Conservation (phyloP, 2,797 vertebrate species). For the Aplochiton taeniatus region DNA sequence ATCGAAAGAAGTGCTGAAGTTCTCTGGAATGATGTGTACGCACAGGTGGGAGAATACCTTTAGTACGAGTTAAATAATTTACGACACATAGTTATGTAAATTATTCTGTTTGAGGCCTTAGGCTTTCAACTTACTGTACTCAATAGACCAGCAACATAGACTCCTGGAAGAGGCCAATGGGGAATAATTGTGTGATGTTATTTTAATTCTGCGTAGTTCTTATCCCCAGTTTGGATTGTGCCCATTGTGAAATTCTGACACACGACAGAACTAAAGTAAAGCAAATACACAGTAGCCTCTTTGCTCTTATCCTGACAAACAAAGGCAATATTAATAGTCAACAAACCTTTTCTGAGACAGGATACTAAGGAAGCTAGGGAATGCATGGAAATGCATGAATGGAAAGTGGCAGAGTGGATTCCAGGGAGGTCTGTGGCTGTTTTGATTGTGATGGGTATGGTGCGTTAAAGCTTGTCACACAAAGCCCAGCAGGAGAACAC, state of each 20-base stretch:
- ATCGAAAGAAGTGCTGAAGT: conserved; percentile 7
- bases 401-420: conserved; percentile 79
- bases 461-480: conserved; percentile 84
- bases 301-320: conserved; percentile 61
- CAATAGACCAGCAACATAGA: too few species aligned
- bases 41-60: background rate
- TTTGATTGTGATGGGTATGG: conserved; percentile 77
- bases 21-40: too few species aligned
- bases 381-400: conserved; percentile 78
- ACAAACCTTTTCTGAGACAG: conserved; percentile 41
- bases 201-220: too few species aligned
- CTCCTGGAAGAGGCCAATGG: too few species aligned
- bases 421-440: conserved; percentile 81
- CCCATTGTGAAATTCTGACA: conserved; percentile 20
- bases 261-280: conserved; percentile 38
- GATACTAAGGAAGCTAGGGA: conserved; percentile 52
- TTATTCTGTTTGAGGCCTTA: too few species aligned
- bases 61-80: background rate
- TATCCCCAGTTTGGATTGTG: background rate
- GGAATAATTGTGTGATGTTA: too few species aligned
- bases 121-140: too few species aligned
- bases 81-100: too few species aligned
- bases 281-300: conserved; percentile 59
- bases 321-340: conserved; percentile 59
- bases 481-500: conserved; percentile 80